Percentiles rank a stretch among this genome's conserved stretches.
Evolutionary conservation across 1,140 invertebrate species (phyloP).

Genomic region (Brachionus asplanchnoidis): DNA sequence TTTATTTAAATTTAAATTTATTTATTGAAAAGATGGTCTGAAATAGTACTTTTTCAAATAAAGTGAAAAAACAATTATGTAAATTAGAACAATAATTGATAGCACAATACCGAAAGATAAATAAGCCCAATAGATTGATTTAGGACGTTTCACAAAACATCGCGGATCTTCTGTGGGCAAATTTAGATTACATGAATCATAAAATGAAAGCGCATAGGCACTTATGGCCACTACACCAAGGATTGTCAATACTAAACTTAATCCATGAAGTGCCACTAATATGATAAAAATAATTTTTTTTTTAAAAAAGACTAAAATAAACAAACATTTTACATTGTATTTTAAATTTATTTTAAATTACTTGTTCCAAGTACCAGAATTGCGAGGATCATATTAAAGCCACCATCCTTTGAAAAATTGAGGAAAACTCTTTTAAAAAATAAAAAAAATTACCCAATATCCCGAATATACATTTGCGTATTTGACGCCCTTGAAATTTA

Average conservation of each 20-base stretch:
- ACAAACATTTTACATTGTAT: background rate
- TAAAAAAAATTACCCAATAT: background rate
- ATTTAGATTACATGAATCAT: background rate
- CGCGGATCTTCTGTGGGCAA: background rate
- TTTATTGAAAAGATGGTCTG: background rate
- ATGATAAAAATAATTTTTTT: background rate
- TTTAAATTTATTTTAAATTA: background rate
- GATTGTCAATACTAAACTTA: background rate
- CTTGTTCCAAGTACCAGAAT: background rate
- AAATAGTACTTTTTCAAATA: slow-evolving; percentile 21
- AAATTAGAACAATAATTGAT: background rate
- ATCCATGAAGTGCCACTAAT: background rate
- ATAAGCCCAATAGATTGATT: background rate
- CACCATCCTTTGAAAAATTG: background rate
- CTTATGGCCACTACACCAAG: background rate
- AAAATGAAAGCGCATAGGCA: background rate
- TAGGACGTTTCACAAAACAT: background rate
- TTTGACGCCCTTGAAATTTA: slow-evolving; percentile 15
- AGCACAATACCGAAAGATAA: background rate
- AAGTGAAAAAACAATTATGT: background rate
- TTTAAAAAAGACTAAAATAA: slow-evolving; percentile 4
- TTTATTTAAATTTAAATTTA: no score
- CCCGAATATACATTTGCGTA: background rate
- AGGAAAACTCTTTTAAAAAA: background rate
- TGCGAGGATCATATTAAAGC: background rate